A percentile compares a stretch with the other conserved stretches of the same genome.
Evolutionary conservation across 2,888 invertebrate species (phyloP).

Genomic region (Nemapogon koenigi): DNA sequence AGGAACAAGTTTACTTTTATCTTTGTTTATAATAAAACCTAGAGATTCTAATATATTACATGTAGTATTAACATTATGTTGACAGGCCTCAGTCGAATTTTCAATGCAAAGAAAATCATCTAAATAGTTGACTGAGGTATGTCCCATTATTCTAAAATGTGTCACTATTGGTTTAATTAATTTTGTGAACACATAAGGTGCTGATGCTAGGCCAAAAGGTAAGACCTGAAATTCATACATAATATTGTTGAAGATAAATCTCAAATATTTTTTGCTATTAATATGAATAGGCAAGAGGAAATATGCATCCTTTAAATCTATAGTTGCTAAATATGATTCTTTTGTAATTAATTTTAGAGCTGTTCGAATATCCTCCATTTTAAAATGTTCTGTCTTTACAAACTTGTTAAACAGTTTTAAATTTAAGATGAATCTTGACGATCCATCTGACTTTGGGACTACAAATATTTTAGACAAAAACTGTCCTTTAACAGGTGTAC

Average conservation of each 20-base stretch:
- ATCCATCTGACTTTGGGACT: conserved; percentile 6
- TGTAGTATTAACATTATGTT: not conserved
- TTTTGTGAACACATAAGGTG: no score
- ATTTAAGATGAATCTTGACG: conserved; percentile 10
- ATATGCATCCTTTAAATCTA: conserved; percentile 2
- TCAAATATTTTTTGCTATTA: conserved; percentile 5
- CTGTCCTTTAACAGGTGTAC: not conserved
- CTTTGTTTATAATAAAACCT: no score
- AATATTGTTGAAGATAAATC: conserved; percentile 5
- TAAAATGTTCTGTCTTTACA: conserved; percentile 4
- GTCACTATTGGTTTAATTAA: not conserved
- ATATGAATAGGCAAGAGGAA: not conserved
- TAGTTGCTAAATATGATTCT: not conserved
- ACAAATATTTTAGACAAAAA: conserved; percentile 5
- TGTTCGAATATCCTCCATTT: conserved; percentile 6
- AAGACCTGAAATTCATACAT: conserved; percentile 11
- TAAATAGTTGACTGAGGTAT: not conserved
- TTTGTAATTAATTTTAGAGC: conserved; percentile 6
- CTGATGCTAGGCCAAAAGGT: conserved; percentile 3
- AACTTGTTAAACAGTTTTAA: conserved; percentile 3
- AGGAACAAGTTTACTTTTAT: not conserved
- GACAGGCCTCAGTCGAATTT: conserved; percentile 1
- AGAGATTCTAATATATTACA: not conserved
- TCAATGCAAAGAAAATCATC: no score
- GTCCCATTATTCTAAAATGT: not conserved